Conservation (phyloP, 2,797 vertebrate species). For the Lagodon rhomboides region DNA sequence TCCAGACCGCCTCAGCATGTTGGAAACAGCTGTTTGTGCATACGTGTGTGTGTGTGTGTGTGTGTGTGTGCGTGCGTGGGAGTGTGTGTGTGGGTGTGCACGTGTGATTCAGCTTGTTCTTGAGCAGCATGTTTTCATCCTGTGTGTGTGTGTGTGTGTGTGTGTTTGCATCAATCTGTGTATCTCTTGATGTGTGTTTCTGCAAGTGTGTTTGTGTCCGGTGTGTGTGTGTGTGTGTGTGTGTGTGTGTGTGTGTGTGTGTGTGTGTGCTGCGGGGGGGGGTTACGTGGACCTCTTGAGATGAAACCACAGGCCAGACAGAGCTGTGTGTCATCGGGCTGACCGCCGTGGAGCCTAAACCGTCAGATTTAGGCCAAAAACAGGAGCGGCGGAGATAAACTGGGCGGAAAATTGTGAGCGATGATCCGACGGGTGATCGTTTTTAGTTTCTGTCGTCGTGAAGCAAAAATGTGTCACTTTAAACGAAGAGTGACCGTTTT, state of each 20-base stretch:
- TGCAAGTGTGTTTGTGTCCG: constrained; percentile 14
- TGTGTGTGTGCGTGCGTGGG: constrained; percentile 43
- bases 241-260: constrained; percentile 30
- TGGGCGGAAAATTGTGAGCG: constrained; percentile 5
- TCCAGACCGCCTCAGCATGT: constrained; percentile 82
- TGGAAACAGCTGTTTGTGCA: constrained; percentile 80
- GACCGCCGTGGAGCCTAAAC: constrained; percentile 56
- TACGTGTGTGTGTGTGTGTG: constrained; percentile 39
- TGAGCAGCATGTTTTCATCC: constrained; percentile 70
- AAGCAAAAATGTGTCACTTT: background rate
- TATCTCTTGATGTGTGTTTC: constrained; percentile 53
- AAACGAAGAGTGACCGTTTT: background rate
- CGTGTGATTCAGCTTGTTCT: constrained; percentile 62
- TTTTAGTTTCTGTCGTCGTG: background rate
- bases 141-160: constrained; percentile 45
- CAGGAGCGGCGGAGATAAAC: constrained; percentile 53
- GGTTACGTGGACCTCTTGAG: constrained; percentile 76
- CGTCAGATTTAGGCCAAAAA: constrained; percentile 50
- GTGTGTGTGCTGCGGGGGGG: constrained; percentile 15
- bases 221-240: constrained; percentile 34
- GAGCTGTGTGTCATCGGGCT: constrained; percentile 78
- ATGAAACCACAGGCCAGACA: constrained; percentile 82
- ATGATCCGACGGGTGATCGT: constrained; percentile 7
- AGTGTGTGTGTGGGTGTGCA: constrained; percentile 45
- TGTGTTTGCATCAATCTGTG: constrained; percentile 54